Conservation (phyloP, 2,888 invertebrate species). For the Ichneumon xanthorius region DNA sequence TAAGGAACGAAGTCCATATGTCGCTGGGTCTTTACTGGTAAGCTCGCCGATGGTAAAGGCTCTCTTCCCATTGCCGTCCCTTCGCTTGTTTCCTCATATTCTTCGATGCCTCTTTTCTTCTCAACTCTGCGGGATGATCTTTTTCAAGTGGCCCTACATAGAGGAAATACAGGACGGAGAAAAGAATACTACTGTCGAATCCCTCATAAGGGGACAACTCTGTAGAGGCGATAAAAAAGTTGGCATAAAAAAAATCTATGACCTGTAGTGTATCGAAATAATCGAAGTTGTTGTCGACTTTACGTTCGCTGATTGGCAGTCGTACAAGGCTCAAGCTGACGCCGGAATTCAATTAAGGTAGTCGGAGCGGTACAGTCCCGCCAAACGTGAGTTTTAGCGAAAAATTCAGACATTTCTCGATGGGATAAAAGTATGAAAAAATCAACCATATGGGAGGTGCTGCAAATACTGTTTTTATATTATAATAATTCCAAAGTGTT, state of each 20-base stretch:
- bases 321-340: too few species aligned
- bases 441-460: too few species aligned
- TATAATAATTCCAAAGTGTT: too few species aligned
- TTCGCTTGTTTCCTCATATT: conserved; percentile 1
- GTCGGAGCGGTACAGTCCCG: too few species aligned
- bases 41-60: conserved; percentile 68
- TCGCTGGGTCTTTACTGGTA: conserved; percentile 50
- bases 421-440: too few species aligned
- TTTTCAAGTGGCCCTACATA: not conserved
- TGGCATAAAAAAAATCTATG: too few species aligned
- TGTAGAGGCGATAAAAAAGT: not conserved
- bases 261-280: not conserved
- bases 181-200: not conserved
- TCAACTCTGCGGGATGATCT: not conserved
- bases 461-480: too few species aligned
- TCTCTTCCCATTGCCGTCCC: conserved; percentile 28
- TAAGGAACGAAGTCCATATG: conserved; percentile 47
- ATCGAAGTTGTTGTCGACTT: not conserved
- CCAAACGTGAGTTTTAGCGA: too few species aligned
- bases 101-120: not conserved
- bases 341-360: too few species aligned
- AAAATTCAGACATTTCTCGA: too few species aligned
- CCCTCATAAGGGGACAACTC: not conserved
- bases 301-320: not conserved
- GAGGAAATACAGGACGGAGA: not conserved